A percentile compares a stretch with the other conserved stretches of the same genome.
Conservation (phyloP, 2,797 vertebrate species). For the Acrossocheilus wenchowensis region DNA sequence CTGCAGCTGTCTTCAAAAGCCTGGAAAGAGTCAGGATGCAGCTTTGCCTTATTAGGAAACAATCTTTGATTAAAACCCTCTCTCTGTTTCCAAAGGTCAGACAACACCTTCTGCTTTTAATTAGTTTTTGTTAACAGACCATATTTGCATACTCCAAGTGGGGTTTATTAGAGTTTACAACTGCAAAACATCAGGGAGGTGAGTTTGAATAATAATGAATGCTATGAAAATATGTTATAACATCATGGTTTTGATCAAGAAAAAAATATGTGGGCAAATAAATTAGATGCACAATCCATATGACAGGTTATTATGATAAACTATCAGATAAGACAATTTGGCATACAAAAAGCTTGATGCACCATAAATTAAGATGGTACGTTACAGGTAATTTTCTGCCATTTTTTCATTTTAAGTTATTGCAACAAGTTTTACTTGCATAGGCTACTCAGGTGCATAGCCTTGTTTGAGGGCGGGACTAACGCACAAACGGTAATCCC, state of each 20-base stretch:
- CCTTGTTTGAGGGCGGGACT: neutral
- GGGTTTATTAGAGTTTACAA: neutral
- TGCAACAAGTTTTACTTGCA: neutral
- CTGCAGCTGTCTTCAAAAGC: conserved; percentile 72
- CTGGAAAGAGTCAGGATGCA: conserved; percentile 61
- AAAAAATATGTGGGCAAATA: neutral
- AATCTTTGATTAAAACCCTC: conserved; percentile 64
- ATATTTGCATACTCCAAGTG: conserved; percentile 26
- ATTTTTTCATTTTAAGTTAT: neutral
- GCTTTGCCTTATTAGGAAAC: conserved; percentile 68
- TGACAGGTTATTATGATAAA: neutral
- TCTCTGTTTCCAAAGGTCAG: conserved; percentile 48
- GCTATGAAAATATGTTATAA: neutral
- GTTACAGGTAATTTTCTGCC: neutral
- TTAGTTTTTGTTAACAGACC: conserved; percentile 19
- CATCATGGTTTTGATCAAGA: conserved; percentile 1
- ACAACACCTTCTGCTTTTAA: conserved; percentile 31
- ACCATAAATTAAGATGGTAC: neutral
- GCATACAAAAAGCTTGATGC: neutral
- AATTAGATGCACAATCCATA: neutral
- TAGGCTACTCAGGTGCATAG: too few species aligned
- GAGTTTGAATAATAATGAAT: conserved; percentile 6
- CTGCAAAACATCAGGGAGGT: neutral
- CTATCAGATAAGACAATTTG: neutral
- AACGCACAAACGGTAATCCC: neutral